Evolutionary conservation across 2,888 invertebrate genomes (phyloP).

Genomic region (Acrobasis repandana): DNA sequence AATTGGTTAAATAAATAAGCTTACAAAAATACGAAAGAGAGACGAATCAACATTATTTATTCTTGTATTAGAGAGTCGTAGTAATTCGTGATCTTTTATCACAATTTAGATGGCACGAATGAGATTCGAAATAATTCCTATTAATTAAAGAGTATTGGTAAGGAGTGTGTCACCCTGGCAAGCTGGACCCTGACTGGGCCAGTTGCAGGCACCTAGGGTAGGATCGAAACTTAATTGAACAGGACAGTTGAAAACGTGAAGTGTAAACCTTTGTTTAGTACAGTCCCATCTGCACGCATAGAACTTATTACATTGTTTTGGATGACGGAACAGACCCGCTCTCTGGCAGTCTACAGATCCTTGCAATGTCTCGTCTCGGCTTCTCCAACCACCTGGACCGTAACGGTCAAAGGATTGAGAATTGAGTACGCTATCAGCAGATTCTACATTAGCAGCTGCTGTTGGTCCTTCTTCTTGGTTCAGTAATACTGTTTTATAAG

Average conservation of each 20-base stretch:
- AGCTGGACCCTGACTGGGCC: constrained; percentile 91
- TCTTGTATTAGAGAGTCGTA: constrained; percentile 43
- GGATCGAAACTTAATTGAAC: constrained; percentile 90
- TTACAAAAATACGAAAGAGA: constrained; percentile 63
- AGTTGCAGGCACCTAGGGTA: constrained; percentile 89
- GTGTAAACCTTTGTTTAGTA: constrained; percentile 88
- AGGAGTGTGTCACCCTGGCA: constrained; percentile 88
- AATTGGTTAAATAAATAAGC: constrained; percentile 74
- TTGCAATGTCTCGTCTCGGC: constrained; percentile 83
- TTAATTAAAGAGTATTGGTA: constrained; percentile 73
- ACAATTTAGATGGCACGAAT: constrained; percentile 76
- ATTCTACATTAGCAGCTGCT: constrained; percentile 38
- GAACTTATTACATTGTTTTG: constrained; percentile 91
- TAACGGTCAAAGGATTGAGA: constrained; percentile 83
- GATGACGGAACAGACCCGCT: constrained; percentile 86
- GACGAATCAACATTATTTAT: constrained; percentile 55
- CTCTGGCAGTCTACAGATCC: constrained; percentile 84
- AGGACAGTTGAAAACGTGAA: constrained; percentile 90
- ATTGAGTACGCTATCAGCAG: constrained; percentile 50
- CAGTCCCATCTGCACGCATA: constrained; percentile 92
- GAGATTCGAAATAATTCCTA: constrained; percentile 49
- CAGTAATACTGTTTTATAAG: constrained; percentile 66
- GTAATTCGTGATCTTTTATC: constrained; percentile 64
- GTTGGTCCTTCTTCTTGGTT: constrained; percentile 61
- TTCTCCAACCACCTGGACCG: constrained; percentile 84